Percentiles rank a stretch among this genome's conserved stretches.
phyloP scores from a whole-genome alignment of 2,113 vertebrate species.

The Ceyx melanurus region DNA sequence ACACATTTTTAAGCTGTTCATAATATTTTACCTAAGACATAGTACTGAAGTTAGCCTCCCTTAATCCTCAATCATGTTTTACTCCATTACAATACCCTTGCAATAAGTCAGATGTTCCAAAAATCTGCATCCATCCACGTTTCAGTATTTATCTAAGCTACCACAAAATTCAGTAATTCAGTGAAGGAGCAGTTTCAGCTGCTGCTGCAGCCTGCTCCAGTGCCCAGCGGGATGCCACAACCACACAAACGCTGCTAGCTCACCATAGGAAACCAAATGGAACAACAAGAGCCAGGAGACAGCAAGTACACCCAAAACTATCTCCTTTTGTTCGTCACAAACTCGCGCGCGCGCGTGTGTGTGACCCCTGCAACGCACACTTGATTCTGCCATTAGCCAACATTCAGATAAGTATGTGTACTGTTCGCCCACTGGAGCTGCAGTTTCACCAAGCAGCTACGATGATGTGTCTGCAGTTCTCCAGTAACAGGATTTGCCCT shows the following conservation, averaged over 20 bases:
- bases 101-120: background rate
- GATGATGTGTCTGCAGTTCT: background rate
- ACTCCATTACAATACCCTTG: background rate
- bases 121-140: background rate
- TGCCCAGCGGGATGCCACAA: rapidly evolving
- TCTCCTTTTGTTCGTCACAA: background rate
- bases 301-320: no score
- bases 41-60: background rate
- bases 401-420: background rate
- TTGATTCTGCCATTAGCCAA: background rate
- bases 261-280: rapidly evolving
- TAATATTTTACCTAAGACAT: background rate
- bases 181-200: background rate
- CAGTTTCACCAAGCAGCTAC: background rate
- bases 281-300: background rate
- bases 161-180: background rate
- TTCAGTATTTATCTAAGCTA: background rate
- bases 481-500: background rate
- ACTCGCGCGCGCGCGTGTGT: rapidly evolving
- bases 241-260: rapidly evolving
- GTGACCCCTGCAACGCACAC: background rate
- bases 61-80: background rate
- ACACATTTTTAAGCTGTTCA: background rate
- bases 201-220: background rate
- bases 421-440: background rate